Base-by-base conservation (phyloP, 92 coral and sea anemone species). In the Pocillopora grandis region DNA sequence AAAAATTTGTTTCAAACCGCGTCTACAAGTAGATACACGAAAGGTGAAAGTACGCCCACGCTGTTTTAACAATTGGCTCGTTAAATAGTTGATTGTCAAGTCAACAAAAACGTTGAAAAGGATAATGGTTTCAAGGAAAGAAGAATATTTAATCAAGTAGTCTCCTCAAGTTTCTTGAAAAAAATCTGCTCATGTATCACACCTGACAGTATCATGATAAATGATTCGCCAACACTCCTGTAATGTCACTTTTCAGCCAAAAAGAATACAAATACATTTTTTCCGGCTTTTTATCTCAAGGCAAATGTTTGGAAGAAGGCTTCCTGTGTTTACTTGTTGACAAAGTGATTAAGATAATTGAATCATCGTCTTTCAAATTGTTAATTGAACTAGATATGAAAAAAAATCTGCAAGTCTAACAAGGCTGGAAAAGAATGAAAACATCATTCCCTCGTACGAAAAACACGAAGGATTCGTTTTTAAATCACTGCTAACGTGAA, bases 341-440 rank as follows among this genome's bases (percentile, higher is more conserved):
- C 84, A 6, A 57, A 33, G 4, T 18, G 15, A 20, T 18, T 57
- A 19, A 71, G 3, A 12, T 69, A 31, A 64, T 49, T 14, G 58
- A 80, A 48, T 66, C 62, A n/a, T 77, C 48, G 70, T n/a, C 59
- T 71, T 33, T 60, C 60, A 70, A 81, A 58, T 71, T 36, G 15
- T 31, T 35, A 33, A 56, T 71, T 71, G 69, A 81, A 81, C 36
- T 64, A 57, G 18, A 21, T 76, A 18, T n/a, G 48, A 76, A 3
- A 42, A 42, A 42, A 42, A 76, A 76, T 59, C 42, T 71, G 48
- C 70, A 71, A 66, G 74, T 79, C 57, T 13, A 71, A 60, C 21
- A 7, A 10, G 70, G 21, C 52, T 3, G 7, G 52, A 42, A 42
- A 42, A 42, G 52, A 42, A 80, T 56, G 19, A 58, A 1, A 10